Evolutionary conservation across 2,797 vertebrate species (phyloP), one percentile per base, ranked within the genome.

Genomic region (Orestias chungarensis): DNA sequence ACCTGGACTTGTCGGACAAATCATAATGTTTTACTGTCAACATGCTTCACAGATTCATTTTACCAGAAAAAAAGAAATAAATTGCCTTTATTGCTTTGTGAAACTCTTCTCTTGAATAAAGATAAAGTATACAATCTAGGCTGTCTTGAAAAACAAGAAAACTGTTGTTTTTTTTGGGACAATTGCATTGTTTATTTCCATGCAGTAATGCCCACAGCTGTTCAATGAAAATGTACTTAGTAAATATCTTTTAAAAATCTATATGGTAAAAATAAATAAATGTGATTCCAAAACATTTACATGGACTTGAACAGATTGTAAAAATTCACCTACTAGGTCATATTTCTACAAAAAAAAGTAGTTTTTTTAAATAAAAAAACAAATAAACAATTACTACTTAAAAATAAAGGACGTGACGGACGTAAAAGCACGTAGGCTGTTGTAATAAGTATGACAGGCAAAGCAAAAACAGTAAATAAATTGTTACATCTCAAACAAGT

Each of bases 191-290:
- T 94, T 97, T 98, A 97, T 97, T 97, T 95, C 84, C 91, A 94
- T 91, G 95, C 95, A 96, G 92, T 94, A 89, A 92, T 52, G 90
- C 95, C 95, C 96, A 95, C 93, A 94, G 93, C 91, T 94, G 93
- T 95, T 95, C 91, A 95, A 94, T 96, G 95, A 95, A 96, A 92
- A 94, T 96, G 93, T 95, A 91, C 74, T 86, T 95, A 95, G 94
- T 95, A 96, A 95, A 96, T 96, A 93, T 79, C 94, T 93, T 94
- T 95, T 95, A 90, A 95, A 96, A 96, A 95, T 95, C 93, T 95
- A 96, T 96, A 96, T 94, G 95, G 93, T 95, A 95, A 97, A 96
- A 93, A 98, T 97, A 97, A 98, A 96, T 95, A 96, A 95, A 88
- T 88, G 66, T 74, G 81, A 87, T 90, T 95, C 95, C 93, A 94